These are phyloP conservation scores for Trichonephila clavata DNA, from an alignment of 1,140 invertebrate genomes.

Conservation along the genomic window DNA sequence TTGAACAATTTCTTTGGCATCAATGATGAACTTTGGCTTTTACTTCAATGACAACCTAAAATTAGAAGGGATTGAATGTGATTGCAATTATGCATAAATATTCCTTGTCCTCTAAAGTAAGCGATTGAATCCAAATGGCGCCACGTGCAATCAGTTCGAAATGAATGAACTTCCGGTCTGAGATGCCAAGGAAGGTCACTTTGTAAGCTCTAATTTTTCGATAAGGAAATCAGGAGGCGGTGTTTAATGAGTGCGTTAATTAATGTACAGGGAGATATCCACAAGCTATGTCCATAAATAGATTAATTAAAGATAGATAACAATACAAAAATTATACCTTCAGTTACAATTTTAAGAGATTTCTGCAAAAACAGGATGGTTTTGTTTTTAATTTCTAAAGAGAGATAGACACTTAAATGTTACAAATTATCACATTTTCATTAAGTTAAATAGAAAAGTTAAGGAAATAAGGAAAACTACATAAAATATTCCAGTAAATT, in stretches of 20 bases:
- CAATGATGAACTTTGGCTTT: neutral
- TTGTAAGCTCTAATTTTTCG: neutral
- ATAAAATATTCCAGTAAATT: no score
- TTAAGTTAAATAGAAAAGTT: no score
- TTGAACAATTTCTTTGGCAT: neutral
- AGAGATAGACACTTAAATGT: no score
- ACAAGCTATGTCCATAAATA: neutral
- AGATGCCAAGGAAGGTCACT: constrained; percentile 27
- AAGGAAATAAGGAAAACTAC: no score
- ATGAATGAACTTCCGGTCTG: constrained; percentile 24
- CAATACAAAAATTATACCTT: no score
- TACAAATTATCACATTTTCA: no score
- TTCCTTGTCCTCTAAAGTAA: neutral
- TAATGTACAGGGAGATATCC: neutral
- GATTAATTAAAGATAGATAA: neutral
- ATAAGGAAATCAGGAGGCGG: constrained; percentile 7
- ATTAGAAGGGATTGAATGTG: neutral
- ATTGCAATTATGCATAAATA: constrained; percentile 14
- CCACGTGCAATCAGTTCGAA: constrained; percentile 16
- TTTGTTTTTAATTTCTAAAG: no score
- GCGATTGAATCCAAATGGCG: neutral
- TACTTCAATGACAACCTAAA: constrained; percentile 24
- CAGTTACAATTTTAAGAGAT: no score
- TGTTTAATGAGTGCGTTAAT: constrained; percentile 10
- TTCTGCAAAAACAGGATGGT: no score